phyloP scores from a whole-genome alignment of 1,140 invertebrate genomes.

The Whitmania pigra region DNA sequence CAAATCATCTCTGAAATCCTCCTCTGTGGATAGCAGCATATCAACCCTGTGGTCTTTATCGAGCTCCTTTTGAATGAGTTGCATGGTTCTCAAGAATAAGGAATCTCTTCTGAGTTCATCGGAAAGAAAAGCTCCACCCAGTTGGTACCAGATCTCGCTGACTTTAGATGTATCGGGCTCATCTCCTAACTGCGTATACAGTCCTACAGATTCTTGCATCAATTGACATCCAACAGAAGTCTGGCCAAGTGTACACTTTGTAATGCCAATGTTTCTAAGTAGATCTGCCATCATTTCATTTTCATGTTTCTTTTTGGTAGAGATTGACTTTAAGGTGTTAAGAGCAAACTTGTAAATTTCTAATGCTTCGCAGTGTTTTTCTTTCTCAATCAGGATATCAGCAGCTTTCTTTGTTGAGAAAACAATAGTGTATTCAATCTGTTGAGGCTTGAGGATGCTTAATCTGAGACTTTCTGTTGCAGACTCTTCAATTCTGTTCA shows the following conservation, averaged over 20 bases:
- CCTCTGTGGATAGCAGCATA: not conserved
- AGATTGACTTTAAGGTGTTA: not conserved
- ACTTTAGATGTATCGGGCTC: conserved; percentile 14
- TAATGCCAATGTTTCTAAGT: conserved; percentile 18
- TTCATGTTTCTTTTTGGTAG: conserved; percentile 6
- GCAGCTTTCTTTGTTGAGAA: not conserved
- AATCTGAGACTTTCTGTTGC: no score
- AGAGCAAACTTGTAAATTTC: conserved; percentile 17
- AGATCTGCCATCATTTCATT: conserved; percentile 17
- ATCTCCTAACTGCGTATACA: conserved; percentile 9
- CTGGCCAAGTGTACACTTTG: conserved; percentile 20
- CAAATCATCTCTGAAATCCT: not conserved
- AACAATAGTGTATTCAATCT: conserved; percentile 3
- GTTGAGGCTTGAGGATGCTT: no score
- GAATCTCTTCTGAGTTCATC: conserved; percentile 12
- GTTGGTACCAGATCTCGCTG: conserved; percentile 17
- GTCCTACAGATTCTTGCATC: conserved; percentile 21
- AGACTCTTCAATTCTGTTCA: no score
- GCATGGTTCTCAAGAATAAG: conserved; percentile 16
- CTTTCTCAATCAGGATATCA: not conserved
- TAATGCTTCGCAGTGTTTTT: not conserved
- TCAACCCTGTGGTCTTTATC: conserved; percentile 9
- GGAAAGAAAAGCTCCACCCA: conserved; percentile 21
- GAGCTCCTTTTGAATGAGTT: conserved; percentile 19
- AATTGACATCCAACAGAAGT: conserved; percentile 20